Evolutionary conservation across 2,797 vertebrate genomes (phyloP), one percentile per base, ranked within the genome.

Genomic region (Glyptemys insculpta): DNA sequence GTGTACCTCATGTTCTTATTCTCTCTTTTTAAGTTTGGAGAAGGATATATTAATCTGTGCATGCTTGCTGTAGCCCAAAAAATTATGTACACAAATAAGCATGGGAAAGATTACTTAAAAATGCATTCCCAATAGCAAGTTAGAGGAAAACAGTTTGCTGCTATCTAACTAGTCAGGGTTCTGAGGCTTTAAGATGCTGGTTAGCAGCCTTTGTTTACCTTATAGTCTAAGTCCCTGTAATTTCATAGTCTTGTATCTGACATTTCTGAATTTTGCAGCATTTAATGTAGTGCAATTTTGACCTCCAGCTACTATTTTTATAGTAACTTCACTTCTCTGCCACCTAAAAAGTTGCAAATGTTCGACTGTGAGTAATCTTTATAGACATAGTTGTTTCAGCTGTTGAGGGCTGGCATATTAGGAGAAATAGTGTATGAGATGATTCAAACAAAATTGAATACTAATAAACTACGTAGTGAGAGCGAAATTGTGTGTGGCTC

Each of bases 381-480:
- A 91, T 65, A 85, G 57, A 29, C 87, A 11, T n/a, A 88, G 49
- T 62, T 93, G 72, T 72, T 87, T 91, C 84, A 92, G 87, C 94
- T 94, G 82, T 79, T 90, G 94, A 92, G 83, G 78, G 87, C 95
- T 89, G 93, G 78, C 80, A 96, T 95, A 54, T 65, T 94, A 93
- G 90, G 54, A 91, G 57, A 95, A 96, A 72, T 37, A 72, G 94
- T 12, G 27, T 18, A 78, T 49, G 44, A 78, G 74, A 78, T 16
- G 25, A 27, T 76, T 47, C 83, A 21, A n/a, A 79, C 94, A 89
- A 94, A 96, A 94, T 80, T n/a, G 11, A 97, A 79, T 85, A 93
- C 83, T 95, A 92, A 96, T 91, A 96, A 96, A 97, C 80, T 86
- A 81, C 65, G 92, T 14, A 87, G 83, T 83, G 89, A 91, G 7